Conservation (phyloP, 2,797 vertebrate genomes). For the Kryptopterus vitreolus region DNA sequence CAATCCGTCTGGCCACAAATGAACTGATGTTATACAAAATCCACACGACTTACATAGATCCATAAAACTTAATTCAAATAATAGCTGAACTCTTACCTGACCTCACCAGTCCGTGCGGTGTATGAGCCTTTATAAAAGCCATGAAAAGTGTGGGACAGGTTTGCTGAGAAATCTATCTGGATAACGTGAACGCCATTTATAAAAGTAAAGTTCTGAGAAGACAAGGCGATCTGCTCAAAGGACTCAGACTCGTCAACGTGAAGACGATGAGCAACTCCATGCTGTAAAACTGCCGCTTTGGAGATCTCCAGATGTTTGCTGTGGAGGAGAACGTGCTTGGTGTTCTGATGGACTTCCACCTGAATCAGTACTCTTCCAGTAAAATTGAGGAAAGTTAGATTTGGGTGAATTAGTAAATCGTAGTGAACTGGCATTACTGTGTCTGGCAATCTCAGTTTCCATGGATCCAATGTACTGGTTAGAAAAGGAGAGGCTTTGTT, state of each 20-base stretch:
- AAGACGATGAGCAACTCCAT: conserved; percentile 48
- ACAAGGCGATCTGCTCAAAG: conserved; percentile 80
- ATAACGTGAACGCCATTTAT: conserved; percentile 73
- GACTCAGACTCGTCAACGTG: conserved; percentile 70
- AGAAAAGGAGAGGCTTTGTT: conserved; percentile 40
- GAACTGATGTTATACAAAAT: background rate
- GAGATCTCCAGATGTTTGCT: conserved; percentile 75
- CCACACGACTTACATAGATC: background rate
- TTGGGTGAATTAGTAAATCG: conserved; percentile 83
- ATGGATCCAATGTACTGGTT: conserved; percentile 75
- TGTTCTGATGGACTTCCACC: conserved; percentile 71
- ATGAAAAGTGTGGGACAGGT: conserved; percentile 81
- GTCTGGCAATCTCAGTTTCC: conserved; percentile 81
- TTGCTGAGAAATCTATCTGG: conserved; percentile 75
- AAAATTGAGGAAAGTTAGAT: conserved; percentile 82
- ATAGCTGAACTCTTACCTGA: conserved; percentile 69
- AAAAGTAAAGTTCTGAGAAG: conserved; percentile 65
- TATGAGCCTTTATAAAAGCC: conserved; percentile 93
- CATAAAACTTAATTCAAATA: background rate
- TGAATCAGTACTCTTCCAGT: conserved; percentile 73
- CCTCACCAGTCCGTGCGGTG: conserved; percentile 77
- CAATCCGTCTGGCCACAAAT: background rate
- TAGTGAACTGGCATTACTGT: conserved; percentile 78
- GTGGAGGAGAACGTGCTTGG: conserved; percentile 77
- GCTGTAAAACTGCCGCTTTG: conserved; percentile 64